phyloP scores from a whole-genome alignment of 2,113 vertebrate species.

The Heterochromis multidens region DNA sequence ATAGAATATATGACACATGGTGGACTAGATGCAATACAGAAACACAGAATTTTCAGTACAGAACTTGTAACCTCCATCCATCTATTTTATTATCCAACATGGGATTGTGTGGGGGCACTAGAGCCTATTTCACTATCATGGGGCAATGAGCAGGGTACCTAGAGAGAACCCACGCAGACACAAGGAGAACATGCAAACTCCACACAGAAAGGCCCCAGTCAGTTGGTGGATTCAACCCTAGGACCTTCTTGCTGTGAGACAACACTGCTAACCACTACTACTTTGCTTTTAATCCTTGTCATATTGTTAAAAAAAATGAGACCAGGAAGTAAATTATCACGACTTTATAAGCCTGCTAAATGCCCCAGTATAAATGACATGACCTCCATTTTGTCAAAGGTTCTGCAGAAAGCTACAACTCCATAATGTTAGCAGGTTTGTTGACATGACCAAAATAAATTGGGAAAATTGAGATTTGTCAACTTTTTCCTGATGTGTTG shows the following conservation, averaged over 20 bases:
- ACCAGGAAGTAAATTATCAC: not conserved
- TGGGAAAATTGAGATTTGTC: not conserved
- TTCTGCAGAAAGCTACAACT: not conserved
- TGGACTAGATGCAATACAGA: not conserved
- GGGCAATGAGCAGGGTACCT: rapidly evolving
- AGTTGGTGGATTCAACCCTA: not conserved
- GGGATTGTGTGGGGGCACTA: not conserved
- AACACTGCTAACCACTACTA: not conserved
- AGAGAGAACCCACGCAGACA: not conserved
- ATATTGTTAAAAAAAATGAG: not conserved
- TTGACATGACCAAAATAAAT: not conserved
- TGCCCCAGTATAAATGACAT: not conserved
- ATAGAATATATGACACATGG: not conserved
- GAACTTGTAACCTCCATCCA: rapidly evolving
- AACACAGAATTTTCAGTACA: not conserved
- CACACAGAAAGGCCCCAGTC: rapidly evolving
- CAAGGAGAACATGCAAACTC: not conserved
- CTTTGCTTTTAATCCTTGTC: not conserved
- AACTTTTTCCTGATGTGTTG: not conserved
- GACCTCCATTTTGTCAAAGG: not conserved
- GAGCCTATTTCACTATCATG: not conserved
- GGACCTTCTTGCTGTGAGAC: not conserved
- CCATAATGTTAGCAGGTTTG: not conserved
- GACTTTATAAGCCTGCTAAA: not conserved
- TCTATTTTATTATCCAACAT: not conserved